Conservation (phyloP, 1,140 invertebrate species). For the Pinna nobilis region DNA sequence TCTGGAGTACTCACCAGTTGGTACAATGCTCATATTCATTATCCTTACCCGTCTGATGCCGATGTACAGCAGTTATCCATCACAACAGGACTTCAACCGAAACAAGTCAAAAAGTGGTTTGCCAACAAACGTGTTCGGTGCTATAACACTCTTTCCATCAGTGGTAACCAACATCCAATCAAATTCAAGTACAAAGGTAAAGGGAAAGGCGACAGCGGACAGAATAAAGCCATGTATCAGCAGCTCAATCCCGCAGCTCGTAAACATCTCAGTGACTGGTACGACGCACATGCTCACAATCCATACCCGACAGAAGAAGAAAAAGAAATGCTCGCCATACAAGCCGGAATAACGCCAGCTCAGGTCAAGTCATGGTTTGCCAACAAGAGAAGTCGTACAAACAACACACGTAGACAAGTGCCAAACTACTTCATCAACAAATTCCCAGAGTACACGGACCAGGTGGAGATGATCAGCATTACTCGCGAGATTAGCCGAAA, state of each 20-base stretch:
- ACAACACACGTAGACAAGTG: constrained; percentile 61
- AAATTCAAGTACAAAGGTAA: constrained; percentile 58
- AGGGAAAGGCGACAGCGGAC: constrained; percentile 24
- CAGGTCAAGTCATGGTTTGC: constrained; percentile 72
- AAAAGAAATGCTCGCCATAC: constrained; percentile 54
- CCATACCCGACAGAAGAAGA: constrained; percentile 68
- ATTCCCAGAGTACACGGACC: constrained; percentile 49
- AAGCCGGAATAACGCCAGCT: constrained; percentile 55
- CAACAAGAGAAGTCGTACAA: constrained; percentile 68
- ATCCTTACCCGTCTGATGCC: constrained; percentile 62
- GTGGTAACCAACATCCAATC: constrained; percentile 64
- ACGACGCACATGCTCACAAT: constrained; percentile 53
- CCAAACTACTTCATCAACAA: constrained; percentile 63
- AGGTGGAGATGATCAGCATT: constrained; percentile 47
- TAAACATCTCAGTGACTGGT: constrained; percentile 64
- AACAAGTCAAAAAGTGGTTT: constrained; percentile 69
- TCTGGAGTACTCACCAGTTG: constrained; percentile 53
- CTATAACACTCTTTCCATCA: constrained; percentile 67
- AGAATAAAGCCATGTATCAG: constrained; percentile 40
- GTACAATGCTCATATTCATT: constrained; percentile 60
- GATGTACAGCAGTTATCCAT: constrained; percentile 49
- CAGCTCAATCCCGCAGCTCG: constrained; percentile 53
- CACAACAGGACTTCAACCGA: constrained; percentile 46
- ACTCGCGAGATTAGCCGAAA: constrained; percentile 24
- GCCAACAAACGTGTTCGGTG: constrained; percentile 66